Evolutionary conservation across 2,888 invertebrate genomes (phyloP).

Genomic region (Leucophenga maculata): DNA sequence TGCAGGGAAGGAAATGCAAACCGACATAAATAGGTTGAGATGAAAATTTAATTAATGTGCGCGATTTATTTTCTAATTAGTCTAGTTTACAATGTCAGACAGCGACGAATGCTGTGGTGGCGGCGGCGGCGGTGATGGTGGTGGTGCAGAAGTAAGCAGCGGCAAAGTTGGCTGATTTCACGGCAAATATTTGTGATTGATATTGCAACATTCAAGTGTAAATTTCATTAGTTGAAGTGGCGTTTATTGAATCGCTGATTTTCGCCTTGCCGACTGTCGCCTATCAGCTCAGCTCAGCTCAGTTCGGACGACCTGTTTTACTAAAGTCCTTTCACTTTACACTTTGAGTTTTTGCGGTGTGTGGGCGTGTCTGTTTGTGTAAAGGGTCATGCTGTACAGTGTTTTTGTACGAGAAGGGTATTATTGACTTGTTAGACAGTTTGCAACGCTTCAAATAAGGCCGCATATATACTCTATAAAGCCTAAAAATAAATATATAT

Average conservation of each 20-base stretch:
- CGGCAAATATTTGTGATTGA: slow-evolving; percentile 59
- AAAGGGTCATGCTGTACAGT: too few relatives aligned
- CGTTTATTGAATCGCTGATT: slow-evolving; percentile 4
- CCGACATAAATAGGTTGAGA: not conserved
- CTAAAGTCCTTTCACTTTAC: slow-evolving; percentile 10
- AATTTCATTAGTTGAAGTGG: slow-evolving; percentile 40
- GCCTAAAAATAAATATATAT: too few relatives aligned
- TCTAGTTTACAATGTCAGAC: slow-evolving; percentile 29
- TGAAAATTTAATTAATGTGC: slow-evolving; percentile 55
- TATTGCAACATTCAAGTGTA: slow-evolving; percentile 49
- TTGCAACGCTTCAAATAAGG: too few relatives aligned
- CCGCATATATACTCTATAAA: too few relatives aligned
- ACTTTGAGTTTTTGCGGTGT: not conserved
- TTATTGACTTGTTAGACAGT: too few relatives aligned
- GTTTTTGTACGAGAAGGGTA: too few relatives aligned
- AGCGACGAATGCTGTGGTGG: not conserved
- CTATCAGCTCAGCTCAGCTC: slow-evolving; percentile 41
- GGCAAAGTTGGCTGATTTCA: slow-evolving; percentile 6
- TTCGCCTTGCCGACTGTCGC: not conserved
- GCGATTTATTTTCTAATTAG: slow-evolving; percentile 61
- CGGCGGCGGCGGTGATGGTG: not conserved
- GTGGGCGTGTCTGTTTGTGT: not conserved
- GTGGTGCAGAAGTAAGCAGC: not conserved
- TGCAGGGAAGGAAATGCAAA: slow-evolving; percentile 13
- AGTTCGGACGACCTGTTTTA: slow-evolving; percentile 33